Percentiles rank a stretch among this genome's conserved stretches.
Evolutionary conservation across 2,113 vertebrate species (phyloP).

Genomic region (Callipepla squamata): DNA sequence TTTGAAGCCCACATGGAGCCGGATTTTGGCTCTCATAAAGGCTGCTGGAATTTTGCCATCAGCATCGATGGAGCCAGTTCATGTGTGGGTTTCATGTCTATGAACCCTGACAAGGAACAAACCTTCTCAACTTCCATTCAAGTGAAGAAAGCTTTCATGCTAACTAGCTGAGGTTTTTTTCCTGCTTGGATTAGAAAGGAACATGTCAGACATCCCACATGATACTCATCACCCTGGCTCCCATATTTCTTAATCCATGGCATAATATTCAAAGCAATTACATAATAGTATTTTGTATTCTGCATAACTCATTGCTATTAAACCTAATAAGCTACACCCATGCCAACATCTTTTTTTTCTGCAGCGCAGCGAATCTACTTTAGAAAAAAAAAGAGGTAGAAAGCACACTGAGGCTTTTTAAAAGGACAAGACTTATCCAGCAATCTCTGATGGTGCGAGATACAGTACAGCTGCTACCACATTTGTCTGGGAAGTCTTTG

Average conservation of each 20-base stretch:
- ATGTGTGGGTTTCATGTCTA: background rate
- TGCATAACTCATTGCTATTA: slow-evolving; percentile 25
- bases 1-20: background rate
- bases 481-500: slow-evolving; percentile 49
- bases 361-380: slow-evolving; percentile 19
- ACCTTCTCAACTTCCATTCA: background rate
- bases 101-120: background rate
- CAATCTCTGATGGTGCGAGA: slow-evolving; percentile 44
- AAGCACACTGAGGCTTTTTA: slow-evolving; percentile 23
- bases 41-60: slow-evolving; percentile 25
- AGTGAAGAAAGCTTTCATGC: background rate
- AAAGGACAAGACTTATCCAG: slow-evolving; percentile 16
- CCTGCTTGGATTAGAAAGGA: background rate
- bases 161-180: background rate
- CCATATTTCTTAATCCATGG: slow-evolving; percentile 10
- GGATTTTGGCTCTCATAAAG: background rate
- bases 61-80: background rate
- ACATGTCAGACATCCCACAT: background rate
- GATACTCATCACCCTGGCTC: slow-evolving; percentile 1
- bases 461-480: slow-evolving; percentile 9
- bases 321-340: slow-evolving; percentile 34
- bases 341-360: slow-evolving; percentile 20
- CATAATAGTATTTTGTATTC: slow-evolving; percentile 37
- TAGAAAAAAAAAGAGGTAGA: background rate
- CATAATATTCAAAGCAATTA: slow-evolving; percentile 39